Percentiles rank a stretch among this genome's conserved stretches.
Evolutionary conservation across 2,113 vertebrate species (phyloP).

Genomic region (Rousettus leschenaultii): DNA sequence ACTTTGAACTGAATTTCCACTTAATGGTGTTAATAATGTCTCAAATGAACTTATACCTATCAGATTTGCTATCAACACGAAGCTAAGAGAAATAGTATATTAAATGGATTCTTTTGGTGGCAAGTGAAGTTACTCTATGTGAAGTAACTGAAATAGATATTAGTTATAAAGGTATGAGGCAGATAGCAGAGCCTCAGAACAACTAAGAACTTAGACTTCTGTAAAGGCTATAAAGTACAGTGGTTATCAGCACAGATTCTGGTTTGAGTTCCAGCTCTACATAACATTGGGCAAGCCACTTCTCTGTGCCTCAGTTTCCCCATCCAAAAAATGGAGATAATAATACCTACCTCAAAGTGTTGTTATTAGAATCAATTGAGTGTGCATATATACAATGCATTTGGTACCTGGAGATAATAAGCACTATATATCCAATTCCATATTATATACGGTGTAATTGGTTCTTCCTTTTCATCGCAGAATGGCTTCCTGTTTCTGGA

Average conservation of each 20-base stretch:
- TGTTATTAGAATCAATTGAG: neutral
- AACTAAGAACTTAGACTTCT: neutral
- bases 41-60: neutral
- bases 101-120: neutral
- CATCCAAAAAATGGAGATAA: neutral
- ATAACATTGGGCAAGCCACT: neutral
- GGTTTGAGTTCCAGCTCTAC: neutral
- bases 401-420: neutral
- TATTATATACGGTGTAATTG: neutral
- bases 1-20: neutral
- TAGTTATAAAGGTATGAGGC: neutral
- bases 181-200: neutral
- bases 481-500: neutral
- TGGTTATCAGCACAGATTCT: neutral
- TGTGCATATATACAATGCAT: neutral
- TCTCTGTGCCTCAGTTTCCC: neutral
- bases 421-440: neutral
- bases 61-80: neutral
- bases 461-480: neutral
- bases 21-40: conserved; percentile 2
- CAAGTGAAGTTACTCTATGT: neutral
- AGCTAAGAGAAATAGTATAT: neutral
- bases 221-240: neutral
- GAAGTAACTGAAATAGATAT: neutral
- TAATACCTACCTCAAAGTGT: neutral